Evolutionary conservation across 2,797 vertebrate species (phyloP).

Genomic region (Eremophila alpestris): DNA sequence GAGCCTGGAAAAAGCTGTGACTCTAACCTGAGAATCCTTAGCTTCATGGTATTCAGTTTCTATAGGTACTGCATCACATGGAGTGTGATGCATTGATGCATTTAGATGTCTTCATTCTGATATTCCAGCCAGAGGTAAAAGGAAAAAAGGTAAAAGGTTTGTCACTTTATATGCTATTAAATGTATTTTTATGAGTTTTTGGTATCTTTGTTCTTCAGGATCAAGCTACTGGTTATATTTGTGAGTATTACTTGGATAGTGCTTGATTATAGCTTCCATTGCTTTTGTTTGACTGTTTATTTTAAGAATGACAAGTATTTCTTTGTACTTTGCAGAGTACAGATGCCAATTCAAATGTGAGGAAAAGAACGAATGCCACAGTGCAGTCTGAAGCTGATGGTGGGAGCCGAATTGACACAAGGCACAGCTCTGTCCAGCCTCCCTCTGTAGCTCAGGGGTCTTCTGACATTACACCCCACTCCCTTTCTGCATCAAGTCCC

Average conservation of each 20-base stretch:
- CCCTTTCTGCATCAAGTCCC: constrained; percentile 86
- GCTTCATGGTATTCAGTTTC: not conserved
- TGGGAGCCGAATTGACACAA: constrained; percentile 80
- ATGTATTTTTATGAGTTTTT: not conserved
- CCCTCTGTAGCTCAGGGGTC: constrained; percentile 76
- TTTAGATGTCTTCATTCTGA: not conserved
- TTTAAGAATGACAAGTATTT: not conserved
- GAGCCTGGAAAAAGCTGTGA: not conserved
- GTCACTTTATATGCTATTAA: not conserved
- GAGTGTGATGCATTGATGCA: not conserved
- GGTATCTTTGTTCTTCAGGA: not conserved
- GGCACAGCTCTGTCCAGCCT: constrained; percentile 78
- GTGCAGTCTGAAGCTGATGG: constrained; percentile 79
- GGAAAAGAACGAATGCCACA: constrained; percentile 88
- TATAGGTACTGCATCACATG: not conserved
- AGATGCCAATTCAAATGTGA: constrained; percentile 90
- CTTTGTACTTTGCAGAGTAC: constrained; percentile 79
- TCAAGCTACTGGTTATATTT: not conserved
- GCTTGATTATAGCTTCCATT: not conserved
- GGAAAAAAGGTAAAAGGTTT: not conserved
- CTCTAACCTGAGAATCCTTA: not conserved
- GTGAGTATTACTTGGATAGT: not conserved
- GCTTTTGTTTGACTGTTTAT: not conserved
- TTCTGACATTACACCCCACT: constrained; percentile 73
- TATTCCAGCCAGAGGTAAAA: not conserved